Base-by-base conservation (phyloP, 2,888 invertebrate species). In the Tethea ocularis region DNA sequence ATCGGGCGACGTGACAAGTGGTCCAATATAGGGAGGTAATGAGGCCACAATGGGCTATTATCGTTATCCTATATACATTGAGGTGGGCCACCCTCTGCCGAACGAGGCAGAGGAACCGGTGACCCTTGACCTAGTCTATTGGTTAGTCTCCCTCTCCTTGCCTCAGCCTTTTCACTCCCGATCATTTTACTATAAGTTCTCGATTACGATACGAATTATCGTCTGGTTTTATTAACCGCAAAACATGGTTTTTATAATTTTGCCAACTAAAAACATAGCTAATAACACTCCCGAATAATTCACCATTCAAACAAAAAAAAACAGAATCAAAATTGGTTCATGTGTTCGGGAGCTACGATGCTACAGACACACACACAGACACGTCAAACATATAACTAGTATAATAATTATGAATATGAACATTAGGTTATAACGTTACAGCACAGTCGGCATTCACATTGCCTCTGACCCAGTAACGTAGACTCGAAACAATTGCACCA, bases 41-140 rank as follows among this genome's bases (percentile, higher is more conserved):
- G 80, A 83, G 77, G 72, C 72, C 78, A 71, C 75, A 82, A 84
- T 80, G 70, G 78, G 67, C 80, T 71, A 82, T 86, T 83, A 86
- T 86, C 83, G 80, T 84, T 82, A 82, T 84, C 75, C 77, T 80
- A 75, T 83, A 77, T 74, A 77, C 75, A 80, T 78, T 74, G 72
- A 74, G 75, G 74, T 62, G 72, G 73, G 69, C 62, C 69, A 61
- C 67, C 66, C 67, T 68, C 62, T 68, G 68, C 64, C 69, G 70
- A 62, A 68, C 69, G 70, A 62, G 67, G 65, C 68, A 64, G 73
- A 74, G 73, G 75, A 79, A 76, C 73, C 81, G 74, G 71, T 81
- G 85, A 85, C 84, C 84, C 84, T 86, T 86, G 86, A 86, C 86
- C 87, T 74, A 79, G 75, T 82, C 75, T 61, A 70, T 64, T 69